These are phyloP conservation scores for Fundulus diaphanus DNA, from an alignment of 2,797 vertebrate species.

Conservation along the genomic window DNA sequence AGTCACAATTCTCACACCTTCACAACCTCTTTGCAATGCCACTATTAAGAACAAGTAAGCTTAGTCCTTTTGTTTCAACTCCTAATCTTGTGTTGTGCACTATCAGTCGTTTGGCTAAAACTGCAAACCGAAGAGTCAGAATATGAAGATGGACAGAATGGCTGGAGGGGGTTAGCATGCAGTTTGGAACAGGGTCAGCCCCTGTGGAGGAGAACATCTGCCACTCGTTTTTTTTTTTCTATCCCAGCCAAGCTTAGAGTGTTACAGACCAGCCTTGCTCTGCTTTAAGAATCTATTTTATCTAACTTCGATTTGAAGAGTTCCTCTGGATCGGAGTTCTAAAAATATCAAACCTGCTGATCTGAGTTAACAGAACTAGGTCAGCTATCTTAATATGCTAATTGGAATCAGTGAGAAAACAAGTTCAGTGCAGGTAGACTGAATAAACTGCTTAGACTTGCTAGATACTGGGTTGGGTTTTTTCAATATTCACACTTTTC, in stretches of 20 bases:
- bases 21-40: not conserved
- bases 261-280: not conserved
- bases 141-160: constrained; percentile 9
- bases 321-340: not conserved
- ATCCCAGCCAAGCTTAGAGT: constrained; percentile 42
- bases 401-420: not conserved
- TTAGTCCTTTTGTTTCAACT: constrained; percentile 13
- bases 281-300: not conserved
- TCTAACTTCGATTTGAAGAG: too few relatives aligned
- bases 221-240: constrained; percentile 36
- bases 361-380: not conserved
- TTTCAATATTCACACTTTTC: too few relatives aligned
- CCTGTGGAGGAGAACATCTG: constrained; percentile 70
- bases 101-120: constrained; percentile 9
- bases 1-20: not conserved
- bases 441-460: not conserved
- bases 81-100: not conserved
- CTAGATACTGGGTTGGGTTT: too few relatives aligned
- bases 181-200: constrained; percentile 41
- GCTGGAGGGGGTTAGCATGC: constrained; percentile 12
- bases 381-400: not conserved
- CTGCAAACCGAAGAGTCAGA: constrained; percentile 7
- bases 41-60: constrained; percentile 10
- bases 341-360: not conserved
- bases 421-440: not conserved